Evolutionary conservation across 2,113 vertebrate species (phyloP).

Genomic region (Nyctibius bracteatus): DNA sequence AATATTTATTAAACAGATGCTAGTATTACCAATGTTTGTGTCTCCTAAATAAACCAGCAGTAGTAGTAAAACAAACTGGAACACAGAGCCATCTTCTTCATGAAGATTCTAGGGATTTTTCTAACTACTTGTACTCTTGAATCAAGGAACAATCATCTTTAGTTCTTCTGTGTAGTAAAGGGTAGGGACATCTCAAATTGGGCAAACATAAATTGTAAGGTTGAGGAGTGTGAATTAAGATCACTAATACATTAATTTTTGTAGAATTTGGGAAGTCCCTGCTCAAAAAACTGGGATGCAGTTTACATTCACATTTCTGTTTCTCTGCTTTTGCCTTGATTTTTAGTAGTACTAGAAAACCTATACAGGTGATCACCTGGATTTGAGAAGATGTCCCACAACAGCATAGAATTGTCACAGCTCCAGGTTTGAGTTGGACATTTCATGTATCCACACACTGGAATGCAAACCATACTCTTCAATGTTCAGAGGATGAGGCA

Average conservation of each 20-base stretch:
- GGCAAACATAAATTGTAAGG: neutral
- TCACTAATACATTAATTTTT: neutral
- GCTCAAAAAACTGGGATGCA: neutral
- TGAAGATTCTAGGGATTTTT: neutral
- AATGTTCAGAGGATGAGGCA: neutral
- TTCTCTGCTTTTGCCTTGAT: neutral
- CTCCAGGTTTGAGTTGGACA: neutral
- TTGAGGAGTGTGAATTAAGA: neutral
- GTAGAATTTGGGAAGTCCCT: neutral
- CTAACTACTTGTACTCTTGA: neutral
- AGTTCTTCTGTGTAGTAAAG: neutral
- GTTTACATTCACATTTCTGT: neutral
- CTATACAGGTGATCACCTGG: neutral
- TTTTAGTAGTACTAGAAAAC: neutral
- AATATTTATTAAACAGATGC: constrained; percentile 1
- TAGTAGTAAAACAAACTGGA: neutral
- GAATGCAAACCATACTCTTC: neutral
- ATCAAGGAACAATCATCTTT: neutral
- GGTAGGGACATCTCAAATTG: neutral
- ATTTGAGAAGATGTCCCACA: neutral
- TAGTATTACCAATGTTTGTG: neutral
- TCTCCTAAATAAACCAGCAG: neutral
- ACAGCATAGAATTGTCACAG: neutral
- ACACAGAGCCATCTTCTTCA: neutral
- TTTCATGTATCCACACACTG: neutral